These are phyloP conservation scores for Gymnogyps californianus DNA, from an alignment of 2,113 vertebrate species.

Conservation along the genomic window DNA sequence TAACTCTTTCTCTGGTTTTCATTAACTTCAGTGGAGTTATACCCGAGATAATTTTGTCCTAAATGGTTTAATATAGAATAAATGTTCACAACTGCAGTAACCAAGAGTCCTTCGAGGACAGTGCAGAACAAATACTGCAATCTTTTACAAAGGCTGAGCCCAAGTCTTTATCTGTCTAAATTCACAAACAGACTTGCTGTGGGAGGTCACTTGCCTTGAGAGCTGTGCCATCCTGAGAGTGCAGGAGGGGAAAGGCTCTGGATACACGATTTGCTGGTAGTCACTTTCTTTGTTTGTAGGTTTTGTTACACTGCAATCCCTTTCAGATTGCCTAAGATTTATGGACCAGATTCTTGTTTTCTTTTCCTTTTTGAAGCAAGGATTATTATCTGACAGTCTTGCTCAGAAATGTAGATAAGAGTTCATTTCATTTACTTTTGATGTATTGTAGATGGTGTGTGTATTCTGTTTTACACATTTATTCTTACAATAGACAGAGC, in stretches of 20 bases:
- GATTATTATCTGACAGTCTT: not conserved
- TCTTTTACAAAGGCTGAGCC: not conserved
- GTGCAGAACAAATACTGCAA: not conserved
- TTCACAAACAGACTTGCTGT: not conserved
- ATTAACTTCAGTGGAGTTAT: not conserved
- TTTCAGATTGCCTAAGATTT: not conserved
- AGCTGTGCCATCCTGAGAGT: not conserved
- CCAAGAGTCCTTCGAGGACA: not conserved
- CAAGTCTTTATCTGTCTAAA: not conserved
- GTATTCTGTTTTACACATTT: not conserved
- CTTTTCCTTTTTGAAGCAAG: not conserved
- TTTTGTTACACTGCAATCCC: not conserved
- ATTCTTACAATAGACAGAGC: not conserved
- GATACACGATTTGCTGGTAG: not conserved
- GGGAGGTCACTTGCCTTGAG: not conserved
- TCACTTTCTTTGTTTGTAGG: not conserved
- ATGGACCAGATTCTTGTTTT: not conserved
- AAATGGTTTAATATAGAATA: not conserved
- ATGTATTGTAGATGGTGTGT: not conserved
- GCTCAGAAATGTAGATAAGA: conserved; percentile 20
- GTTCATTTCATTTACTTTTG: not conserved
- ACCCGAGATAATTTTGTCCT: not conserved
- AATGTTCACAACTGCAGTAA: not conserved
- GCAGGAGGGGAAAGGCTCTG: not conserved
- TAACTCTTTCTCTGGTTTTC: not conserved